Conservation (phyloP, 2,113 vertebrate genomes). For the Tinamus guttatus region DNA sequence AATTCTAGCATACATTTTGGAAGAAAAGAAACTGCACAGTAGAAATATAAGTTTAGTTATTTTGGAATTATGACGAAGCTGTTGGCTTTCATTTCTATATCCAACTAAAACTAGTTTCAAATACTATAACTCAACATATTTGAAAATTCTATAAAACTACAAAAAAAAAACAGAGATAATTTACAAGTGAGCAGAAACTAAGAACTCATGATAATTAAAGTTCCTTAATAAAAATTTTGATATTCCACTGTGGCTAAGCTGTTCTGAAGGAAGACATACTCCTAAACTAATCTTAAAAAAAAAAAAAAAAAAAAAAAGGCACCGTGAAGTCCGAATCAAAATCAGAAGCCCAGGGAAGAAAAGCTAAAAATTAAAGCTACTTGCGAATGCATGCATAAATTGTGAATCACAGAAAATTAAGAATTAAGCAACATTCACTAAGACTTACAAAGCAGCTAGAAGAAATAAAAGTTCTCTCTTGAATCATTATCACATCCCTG, state of each 20-base stretch:
- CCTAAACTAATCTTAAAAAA: conserved; percentile 7
- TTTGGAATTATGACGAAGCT: neutral
- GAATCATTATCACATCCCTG: neutral
- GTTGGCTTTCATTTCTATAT: neutral
- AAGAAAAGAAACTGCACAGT: neutral
- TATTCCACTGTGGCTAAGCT: neutral
- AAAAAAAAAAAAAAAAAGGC: neutral
- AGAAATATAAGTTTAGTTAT: neutral
- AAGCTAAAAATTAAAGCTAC: neutral
- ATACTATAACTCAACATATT: neutral
- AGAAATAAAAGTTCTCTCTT: neutral
- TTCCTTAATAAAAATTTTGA: neutral
- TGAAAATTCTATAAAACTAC: conserved; percentile 10
- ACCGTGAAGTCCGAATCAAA: neutral
- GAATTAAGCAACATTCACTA: neutral
- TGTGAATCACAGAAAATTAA: neutral
- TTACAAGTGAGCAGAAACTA: neutral
- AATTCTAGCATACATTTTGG: neutral
- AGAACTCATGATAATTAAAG: neutral
- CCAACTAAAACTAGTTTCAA: neutral
- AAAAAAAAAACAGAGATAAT: neutral
- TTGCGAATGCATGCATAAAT: neutral
- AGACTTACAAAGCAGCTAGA: neutral
- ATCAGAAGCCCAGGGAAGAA: fast-evolving
- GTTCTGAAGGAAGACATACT: neutral